Evolutionary conservation across 2,797 vertebrate genomes (phyloP), one percentile per base, ranked within the genome.

Genomic region (Simalia tracyae): DNA sequence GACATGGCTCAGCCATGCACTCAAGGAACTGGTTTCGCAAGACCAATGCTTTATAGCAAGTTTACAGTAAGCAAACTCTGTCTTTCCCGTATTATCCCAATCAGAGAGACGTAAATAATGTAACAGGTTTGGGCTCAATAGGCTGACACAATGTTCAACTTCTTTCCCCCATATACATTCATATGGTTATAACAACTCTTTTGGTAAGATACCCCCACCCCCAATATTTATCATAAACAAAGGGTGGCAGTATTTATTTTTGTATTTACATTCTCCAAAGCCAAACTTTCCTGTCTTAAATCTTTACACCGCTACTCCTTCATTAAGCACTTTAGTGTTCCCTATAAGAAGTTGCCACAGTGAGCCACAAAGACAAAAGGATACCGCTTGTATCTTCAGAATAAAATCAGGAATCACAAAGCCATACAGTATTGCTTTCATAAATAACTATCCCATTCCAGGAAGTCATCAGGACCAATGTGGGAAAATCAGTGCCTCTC

Each of bases 321-420:
- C 36, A 68, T n/a, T 31, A 31, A 60, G 56, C 15, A 87, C n/a
- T 76, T 36, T 66, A 28, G n/a, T 60, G 54, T 6, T 46, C 46
- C 7, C 56, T n/a, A 81, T 8, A 8, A 0, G 7, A 22, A 84
- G 68, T 6, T 87, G 6, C 61, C 46, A 93, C 0, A 10, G 0
- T 0, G 28, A 9, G n/a, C 54, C 89, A 91, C 92, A 12, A 42
- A 88, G 22, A 6, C 11, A 2, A 50, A 1, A 19, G 28, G 93
- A 76, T 72, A 94, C 72, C 28, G 50, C n/a, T n/a, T 24, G 42
- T 54, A 91, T 88, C 31, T 88, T 64, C 91, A 7, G 63, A 76
- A 15, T 72, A 72, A 72, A 31, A 14, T 72, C 66, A 72, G 5
- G n/a, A 31, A 72, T 72, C 31, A 72, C 14, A 19, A 72, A 63